Conservation (phyloP, 1,140 invertebrate genomes). For the Drosophila sulfurigaster region DNA sequence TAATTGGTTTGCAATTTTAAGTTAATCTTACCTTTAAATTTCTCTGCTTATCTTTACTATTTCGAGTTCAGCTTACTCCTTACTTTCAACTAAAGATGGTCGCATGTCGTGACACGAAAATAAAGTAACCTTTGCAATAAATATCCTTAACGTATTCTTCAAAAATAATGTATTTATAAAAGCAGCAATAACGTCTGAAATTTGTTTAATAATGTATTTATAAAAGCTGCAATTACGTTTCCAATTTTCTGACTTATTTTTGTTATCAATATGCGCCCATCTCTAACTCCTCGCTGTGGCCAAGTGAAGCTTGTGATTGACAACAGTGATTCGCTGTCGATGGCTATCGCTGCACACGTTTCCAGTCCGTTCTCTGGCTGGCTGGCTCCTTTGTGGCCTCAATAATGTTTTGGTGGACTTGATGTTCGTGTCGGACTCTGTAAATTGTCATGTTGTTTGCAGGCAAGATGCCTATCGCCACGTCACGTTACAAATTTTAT, state of each 20-base stretch:
- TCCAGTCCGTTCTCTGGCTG: conserved; percentile 25
- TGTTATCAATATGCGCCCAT: neutral
- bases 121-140: neutral
- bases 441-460: conserved; percentile 75
- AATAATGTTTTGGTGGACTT: conserved; percentile 30
- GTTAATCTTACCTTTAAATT: too few species aligned
- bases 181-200: too few species aligned
- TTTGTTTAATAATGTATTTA: too few species aligned
- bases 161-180: neutral
- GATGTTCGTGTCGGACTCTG: conserved; percentile 68
- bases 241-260: neutral
- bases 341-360: conserved; percentile 72
- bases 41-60: too few species aligned
- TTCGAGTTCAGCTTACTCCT: neutral
- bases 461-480: conserved; percentile 68
- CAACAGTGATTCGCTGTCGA: conserved; percentile 60
- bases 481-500: conserved; percentile 80
- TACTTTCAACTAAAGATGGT: conserved; percentile 17
- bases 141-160: neutral
- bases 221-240: too few species aligned
- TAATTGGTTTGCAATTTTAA: too few species aligned
- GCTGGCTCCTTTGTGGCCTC: conserved; percentile 20
- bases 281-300: conserved; percentile 8
- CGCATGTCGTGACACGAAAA: conserved; percentile 3
- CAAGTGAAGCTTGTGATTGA: conserved; percentile 64